phyloP scores from a whole-genome alignment of 2,113 vertebrate species.

The Centrocercus urophasianus region DNA sequence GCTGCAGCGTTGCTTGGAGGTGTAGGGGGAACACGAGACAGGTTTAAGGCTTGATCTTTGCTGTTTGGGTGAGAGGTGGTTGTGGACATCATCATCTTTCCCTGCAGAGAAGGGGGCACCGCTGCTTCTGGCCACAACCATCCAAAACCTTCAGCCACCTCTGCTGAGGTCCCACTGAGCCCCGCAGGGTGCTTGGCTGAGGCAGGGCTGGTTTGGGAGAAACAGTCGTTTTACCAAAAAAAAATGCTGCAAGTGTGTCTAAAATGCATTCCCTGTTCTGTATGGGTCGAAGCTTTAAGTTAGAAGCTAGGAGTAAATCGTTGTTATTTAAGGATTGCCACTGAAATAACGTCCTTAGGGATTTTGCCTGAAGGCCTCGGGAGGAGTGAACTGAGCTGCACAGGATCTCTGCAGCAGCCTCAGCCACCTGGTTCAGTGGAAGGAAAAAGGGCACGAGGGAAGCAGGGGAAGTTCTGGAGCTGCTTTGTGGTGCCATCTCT shows the following conservation, averaged over 20 bases:
- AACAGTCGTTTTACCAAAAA: not conserved
- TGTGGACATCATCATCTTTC: not conserved
- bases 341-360: not conserved
- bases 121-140: accelerated
- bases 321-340: not conserved
- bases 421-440: not conserved
- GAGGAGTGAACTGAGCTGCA: not conserved
- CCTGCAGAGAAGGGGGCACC: not conserved
- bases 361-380: not conserved
- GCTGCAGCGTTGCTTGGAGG: not conserved
- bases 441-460: not conserved
- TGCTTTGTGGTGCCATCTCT: not conserved
- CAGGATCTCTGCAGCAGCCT: not conserved
- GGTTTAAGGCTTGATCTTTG: not conserved
- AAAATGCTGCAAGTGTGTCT: not conserved
- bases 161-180: not conserved
- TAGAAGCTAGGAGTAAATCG: accelerated
- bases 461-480: accelerated
- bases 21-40: not conserved
- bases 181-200: not conserved
- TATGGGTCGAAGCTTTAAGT: not conserved
- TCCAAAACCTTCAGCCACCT: not conserved
- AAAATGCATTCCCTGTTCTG: not conserved
- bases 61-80: accelerated
- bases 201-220: not conserved